phyloP scores from a whole-genome alignment of 1,140 invertebrate genomes.

The Bombus impatiens region DNA sequence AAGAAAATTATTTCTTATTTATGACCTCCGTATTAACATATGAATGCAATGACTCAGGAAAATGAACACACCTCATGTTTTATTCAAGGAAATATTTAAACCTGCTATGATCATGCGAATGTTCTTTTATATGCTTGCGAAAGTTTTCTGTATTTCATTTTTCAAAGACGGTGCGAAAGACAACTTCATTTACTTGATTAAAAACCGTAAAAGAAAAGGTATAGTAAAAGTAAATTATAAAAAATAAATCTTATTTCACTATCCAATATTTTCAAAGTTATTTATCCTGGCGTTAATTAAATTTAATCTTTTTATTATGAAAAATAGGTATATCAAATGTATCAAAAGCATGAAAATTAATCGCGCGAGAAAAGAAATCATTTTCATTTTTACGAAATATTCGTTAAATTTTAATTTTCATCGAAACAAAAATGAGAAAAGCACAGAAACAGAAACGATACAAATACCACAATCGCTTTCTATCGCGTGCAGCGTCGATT shows the following conservation, averaged over 20 bases:
- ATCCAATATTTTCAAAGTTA: not conserved
- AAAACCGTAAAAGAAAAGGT: not conserved
- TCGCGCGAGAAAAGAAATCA: no score
- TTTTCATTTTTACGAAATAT: not conserved
- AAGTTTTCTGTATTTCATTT: not conserved
- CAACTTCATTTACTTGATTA: not conserved
- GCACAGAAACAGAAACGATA: no score
- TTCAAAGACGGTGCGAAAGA: not conserved
- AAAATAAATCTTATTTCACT: not conserved
- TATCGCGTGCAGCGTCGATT: not conserved
- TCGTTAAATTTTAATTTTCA: not conserved
- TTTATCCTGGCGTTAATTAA: not conserved
- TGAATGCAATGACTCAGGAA: not conserved
- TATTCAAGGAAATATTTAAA: no score
- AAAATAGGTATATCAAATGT: no score
- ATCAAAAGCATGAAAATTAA: not conserved
- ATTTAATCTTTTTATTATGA: not conserved
- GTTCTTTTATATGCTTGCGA: not conserved
- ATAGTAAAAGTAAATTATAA: not conserved
- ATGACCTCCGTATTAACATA: not conserved
- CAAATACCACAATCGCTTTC: not conserved
- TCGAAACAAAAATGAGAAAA: not conserved
- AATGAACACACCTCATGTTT: not conserved
- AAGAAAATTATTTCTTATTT: not conserved
- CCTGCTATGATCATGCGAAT: not conserved